These are phyloP conservation scores for Pongo pygmaeus DNA, from an alignment of 2,113 vertebrate species.

Conservation along the genomic window DNA sequence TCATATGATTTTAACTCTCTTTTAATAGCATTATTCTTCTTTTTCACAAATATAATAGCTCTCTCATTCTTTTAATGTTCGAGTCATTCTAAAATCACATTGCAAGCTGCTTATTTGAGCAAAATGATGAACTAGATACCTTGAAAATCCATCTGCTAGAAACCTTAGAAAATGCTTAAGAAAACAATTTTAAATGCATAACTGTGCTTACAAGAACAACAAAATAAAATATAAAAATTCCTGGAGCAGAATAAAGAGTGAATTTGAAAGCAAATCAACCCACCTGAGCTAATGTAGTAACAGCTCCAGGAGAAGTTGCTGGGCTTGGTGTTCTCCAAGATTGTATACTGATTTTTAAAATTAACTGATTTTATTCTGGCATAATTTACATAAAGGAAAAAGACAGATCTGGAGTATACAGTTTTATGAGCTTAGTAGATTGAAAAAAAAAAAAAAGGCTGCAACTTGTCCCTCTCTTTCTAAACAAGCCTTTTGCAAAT, in stretches of 20 bases:
- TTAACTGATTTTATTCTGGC: neutral
- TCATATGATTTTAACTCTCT: neutral
- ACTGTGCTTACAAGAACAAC: neutral
- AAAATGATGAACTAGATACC: neutral
- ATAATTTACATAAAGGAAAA: neutral
- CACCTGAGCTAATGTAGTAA: neutral
- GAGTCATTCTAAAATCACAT: neutral
- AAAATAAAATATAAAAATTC: neutral
- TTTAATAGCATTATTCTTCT: neutral
- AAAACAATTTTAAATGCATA: neutral
- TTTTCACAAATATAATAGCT: neutral
- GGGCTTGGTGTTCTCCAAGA: neutral
- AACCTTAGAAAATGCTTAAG: neutral
- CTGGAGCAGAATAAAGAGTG: neutral
- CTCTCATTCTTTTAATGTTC: neutral
- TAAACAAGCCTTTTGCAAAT: neutral
- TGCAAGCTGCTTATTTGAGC: neutral
- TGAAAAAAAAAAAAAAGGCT: neutral
- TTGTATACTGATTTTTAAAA: neutral
- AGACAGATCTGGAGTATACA: neutral
- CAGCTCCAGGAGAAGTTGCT: neutral
- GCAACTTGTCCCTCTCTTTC: neutral
- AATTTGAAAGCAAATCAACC: neutral
- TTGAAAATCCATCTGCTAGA: neutral
- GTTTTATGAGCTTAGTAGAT: neutral